Evolutionary conservation across 1,140 invertebrate genomes (phyloP), one percentile per base, ranked within the genome.

Genomic region (Macrosteles quadrilineatus): DNA sequence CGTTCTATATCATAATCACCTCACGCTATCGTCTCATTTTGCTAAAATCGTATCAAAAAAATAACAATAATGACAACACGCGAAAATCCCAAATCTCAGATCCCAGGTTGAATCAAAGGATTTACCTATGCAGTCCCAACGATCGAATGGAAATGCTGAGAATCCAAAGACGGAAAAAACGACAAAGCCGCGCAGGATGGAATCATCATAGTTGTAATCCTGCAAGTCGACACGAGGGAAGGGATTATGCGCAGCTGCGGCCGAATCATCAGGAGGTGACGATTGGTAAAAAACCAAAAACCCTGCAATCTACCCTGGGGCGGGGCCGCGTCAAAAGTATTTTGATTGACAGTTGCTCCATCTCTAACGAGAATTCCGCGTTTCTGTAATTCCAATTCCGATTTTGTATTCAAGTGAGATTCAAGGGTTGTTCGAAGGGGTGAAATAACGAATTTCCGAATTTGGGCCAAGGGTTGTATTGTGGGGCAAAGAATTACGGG

Each of bases 371-470:
- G 27, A 19, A 59, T 59, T 59, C 55, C 55, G 55, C 23, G 55
- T 59, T 59, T 59, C 55, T 59, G 55, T 59, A 59, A 21, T 59
- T 59, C 55, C 47, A 21, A 21, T 21, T 21, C 55, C 3, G 23
- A 59, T 59, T 27, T 36, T 36, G 32, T 59, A 59, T 59, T 59
- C 55, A 14, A 29, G 23, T 11, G 14, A 4, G 27, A 11, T 59
- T 59, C 55, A 59, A 59, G 55, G 55, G 55, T 59, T 59, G 55
- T 25, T 4, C 21, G 55, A 59, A 59, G 55, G 55, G 55, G 55
- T 59, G 55, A 59, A 59, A 59, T 59, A 59, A 59, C 21, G 55
- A 59, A 59, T 59, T 59, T 23, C 55, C 55, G 21, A 29, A 59
- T 27, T 59, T n/a, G 23, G 55, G 55, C 21, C 55, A 59, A 59